phyloP scores from a whole-genome alignment of 2,888 invertebrate genomes.

The Euzetes globulus region DNA sequence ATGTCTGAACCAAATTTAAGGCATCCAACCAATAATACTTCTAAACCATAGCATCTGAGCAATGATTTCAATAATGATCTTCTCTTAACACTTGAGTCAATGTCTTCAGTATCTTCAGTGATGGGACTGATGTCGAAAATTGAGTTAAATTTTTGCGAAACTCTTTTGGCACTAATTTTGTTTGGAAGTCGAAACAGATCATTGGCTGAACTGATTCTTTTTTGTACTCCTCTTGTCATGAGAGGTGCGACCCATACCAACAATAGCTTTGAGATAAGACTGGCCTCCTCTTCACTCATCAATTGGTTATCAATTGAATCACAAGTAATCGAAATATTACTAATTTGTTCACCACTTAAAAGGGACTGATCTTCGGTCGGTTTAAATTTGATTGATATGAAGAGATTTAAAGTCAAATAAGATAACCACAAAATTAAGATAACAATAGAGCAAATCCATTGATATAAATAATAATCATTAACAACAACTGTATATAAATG shows the following conservation, averaged over 20 bases:
- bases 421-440: constrained; percentile 3
- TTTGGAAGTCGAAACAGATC: constrained; percentile 31
- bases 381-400: neutral
- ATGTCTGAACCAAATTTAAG: constrained; percentile 73
- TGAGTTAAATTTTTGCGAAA: neutral
- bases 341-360: constrained; percentile 1
- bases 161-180: constrained; percentile 8
- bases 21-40: constrained; percentile 76
- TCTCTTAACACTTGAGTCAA: neutral
- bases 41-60: constrained; percentile 66
- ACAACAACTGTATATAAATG: constrained; percentile 10
- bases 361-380: neutral
- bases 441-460: neutral
- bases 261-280: constrained; percentile 63
- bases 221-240: constrained; percentile 61
- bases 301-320: constrained; percentile 26
- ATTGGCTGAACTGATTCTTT: constrained; percentile 16
- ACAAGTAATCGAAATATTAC: neutral
- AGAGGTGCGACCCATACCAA: constrained; percentile 82
- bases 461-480: neutral
- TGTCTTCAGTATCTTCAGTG: neutral
- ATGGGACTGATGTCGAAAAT: neutral
- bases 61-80: constrained; percentile 57
- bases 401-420: neutral
- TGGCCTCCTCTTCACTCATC: constrained; percentile 60